Conservation (phyloP, 1,140 invertebrate species). For the Pseudomyrmex flavicornis region DNA sequence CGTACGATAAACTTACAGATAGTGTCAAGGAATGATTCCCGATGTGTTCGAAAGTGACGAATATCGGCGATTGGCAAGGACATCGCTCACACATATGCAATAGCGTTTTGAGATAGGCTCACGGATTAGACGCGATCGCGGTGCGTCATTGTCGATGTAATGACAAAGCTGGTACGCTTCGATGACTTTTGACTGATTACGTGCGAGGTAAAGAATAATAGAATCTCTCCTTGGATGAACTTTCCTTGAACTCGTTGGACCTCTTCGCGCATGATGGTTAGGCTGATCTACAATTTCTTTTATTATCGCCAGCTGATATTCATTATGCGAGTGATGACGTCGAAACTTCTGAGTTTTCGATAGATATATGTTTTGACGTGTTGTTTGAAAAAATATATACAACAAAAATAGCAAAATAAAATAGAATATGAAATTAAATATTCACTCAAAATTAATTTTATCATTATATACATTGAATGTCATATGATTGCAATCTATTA, state of each 20-base stretch:
- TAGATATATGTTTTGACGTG: not conserved
- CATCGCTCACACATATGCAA: constrained; percentile 34
- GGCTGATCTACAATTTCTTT: constrained; percentile 36
- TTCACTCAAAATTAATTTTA: constrained; percentile 4
- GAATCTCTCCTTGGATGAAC: constrained; percentile 61
- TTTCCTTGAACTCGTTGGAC: constrained; percentile 68
- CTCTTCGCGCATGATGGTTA: constrained; percentile 25
- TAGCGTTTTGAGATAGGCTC: constrained; percentile 28
- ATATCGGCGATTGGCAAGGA: constrained; percentile 54
- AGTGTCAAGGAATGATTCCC: constrained; percentile 11
- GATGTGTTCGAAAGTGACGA: constrained; percentile 46
- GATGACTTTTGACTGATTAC: constrained; percentile 62
- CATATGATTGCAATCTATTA: too few species aligned
- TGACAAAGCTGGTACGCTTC: constrained; percentile 59
- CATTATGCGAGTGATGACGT: not conserved
- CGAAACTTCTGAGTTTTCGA: not conserved
- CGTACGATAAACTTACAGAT: not conserved
- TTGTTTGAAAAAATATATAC: not conserved
- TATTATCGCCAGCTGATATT: constrained; percentile 33
- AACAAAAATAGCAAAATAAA: not conserved
- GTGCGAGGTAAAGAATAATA: constrained; percentile 40
- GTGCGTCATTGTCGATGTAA: constrained; percentile 56
- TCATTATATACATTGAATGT: not conserved
- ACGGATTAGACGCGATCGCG: constrained; percentile 52
- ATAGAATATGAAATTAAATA: not conserved